Evolutionary conservation across 2,113 vertebrate species (phyloP), one percentile per base, ranked within the genome.

Genomic region (Bostrychus sinensis): DNA sequence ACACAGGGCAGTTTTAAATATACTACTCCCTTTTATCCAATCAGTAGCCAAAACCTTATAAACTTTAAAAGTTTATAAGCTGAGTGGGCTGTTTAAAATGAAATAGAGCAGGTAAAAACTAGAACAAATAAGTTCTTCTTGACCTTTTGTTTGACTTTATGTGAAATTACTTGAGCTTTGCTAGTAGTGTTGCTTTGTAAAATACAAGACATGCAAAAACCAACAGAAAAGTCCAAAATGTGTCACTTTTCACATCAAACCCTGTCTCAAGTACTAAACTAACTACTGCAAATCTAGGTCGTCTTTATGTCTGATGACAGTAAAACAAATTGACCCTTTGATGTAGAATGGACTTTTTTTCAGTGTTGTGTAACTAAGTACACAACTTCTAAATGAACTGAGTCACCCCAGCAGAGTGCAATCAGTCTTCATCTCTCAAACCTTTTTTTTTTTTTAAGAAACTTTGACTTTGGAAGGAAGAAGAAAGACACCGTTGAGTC

Each of bases 401-500:
- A 66, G 32, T 62, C 20, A 48, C 10, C 7, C 20, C 39, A 20
- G 63, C 73, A 62, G 25, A 42, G 19, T 56, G 38, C 36, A 5
- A 55, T 20, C 17, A 55, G 9, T 19, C 32, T 55, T 55, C 30
- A 36, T 20, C n/a, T 12, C 30, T n/a, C n/a, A n/a, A n/a, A n/a
- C n/a, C n/a, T n/a, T n/a, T n/a, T n/a, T n/a, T n/a, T n/a, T 36
- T 17, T 55, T 22, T 36, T 19, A 7, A 7, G 32, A 36, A 19
- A 20, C 53, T 36, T 12, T 62, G 56, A 62, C 32, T 67, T 68
- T 30, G 6, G 23, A 13, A 69, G 26, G 43, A 72, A 72, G 30
- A 70, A 46, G 36, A 66, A 63, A 62, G 70, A 80, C 66, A 60
- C 9, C 46, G 72, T 72, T 72, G 7, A 62, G 76, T 70, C 85